Conservation (phyloP, 2,888 invertebrate genomes). For the Hylaea fasciaria region DNA sequence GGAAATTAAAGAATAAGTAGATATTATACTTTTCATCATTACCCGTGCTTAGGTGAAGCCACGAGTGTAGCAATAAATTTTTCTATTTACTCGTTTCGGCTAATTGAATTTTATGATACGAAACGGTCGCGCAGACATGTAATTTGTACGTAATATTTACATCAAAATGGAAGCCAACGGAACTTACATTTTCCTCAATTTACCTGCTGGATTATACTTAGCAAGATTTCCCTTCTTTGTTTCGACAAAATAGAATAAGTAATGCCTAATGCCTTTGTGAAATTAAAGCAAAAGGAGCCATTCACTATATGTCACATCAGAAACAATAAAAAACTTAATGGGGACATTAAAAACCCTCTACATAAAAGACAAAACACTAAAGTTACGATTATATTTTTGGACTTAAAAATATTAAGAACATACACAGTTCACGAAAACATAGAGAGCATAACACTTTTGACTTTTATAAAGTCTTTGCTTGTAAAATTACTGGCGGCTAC, state of each 20-base stretch:
- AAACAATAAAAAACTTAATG: not conserved
- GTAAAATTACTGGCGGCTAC: slow-evolving; percentile 15
- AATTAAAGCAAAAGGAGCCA: slow-evolving; percentile 17
- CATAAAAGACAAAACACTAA: not conserved
- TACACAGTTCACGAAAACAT: slow-evolving; percentile 27
- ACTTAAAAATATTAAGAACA: slow-evolving; percentile 3
- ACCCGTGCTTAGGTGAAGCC: not conserved
- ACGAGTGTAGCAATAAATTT: not conserved
- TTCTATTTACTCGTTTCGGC: slow-evolving; percentile 18
- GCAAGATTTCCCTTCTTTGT: slow-evolving; percentile 18
- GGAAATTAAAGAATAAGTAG: no score
- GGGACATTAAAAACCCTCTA: not conserved
- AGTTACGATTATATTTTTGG: not conserved
- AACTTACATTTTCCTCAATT: slow-evolving; percentile 14
- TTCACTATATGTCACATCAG: not conserved
- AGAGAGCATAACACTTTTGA: slow-evolving; percentile 23
- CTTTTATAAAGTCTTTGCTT: slow-evolving; percentile 7
- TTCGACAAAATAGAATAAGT: slow-evolving; percentile 23
- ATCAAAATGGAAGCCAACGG: slow-evolving; percentile 19
- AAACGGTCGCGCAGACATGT: slow-evolving; percentile 13
- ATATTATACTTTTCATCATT: no score
- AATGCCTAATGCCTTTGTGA: slow-evolving; percentile 18
- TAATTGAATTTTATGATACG: slow-evolving; percentile 27
- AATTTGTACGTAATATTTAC: slow-evolving; percentile 17
- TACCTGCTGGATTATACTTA: slow-evolving; percentile 20